Evolutionary conservation across 2,888 invertebrate genomes (phyloP).

Genomic region (Leptothorax acervorum): DNA sequence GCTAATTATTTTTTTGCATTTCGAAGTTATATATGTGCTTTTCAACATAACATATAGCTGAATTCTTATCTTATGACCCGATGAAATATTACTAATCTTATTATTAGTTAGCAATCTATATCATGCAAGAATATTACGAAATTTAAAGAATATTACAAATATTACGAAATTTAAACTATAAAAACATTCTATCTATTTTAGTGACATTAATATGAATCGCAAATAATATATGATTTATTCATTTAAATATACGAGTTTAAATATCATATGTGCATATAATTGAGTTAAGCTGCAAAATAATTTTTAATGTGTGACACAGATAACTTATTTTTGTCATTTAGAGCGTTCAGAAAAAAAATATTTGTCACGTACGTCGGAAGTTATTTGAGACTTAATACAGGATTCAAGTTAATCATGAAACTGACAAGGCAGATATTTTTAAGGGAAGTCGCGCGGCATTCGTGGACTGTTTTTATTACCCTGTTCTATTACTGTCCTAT

Average conservation of each 20-base stretch:
- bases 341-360: not conserved
- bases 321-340: not conserved
- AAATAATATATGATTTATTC: not conserved
- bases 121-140: not conserved
- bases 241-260: not conserved
- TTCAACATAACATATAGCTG: not conserved
- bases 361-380: not conserved
- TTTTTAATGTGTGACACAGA: not conserved
- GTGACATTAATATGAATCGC: not conserved
- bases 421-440: not conserved
- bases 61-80: constrained; percentile 32
- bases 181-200: constrained; percentile 8
- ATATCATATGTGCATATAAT: not conserved
- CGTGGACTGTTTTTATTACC: not conserved
- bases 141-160: constrained; percentile 17
- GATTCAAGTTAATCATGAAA: not conserved
- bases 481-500: too few species aligned
- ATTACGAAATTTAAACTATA: constrained; percentile 5
- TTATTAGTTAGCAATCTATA: not conserved
- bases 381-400: not conserved
- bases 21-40: not conserved
- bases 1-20: constrained; percentile 24
- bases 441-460: not conserved
- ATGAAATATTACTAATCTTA: constrained; percentile 8
- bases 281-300: not conserved